A percentile compares a stretch with the other conserved stretches of the same genome.
phyloP scores from a whole-genome alignment of 2,113 vertebrate genomes.

The Xiphophorus maculatus region DNA sequence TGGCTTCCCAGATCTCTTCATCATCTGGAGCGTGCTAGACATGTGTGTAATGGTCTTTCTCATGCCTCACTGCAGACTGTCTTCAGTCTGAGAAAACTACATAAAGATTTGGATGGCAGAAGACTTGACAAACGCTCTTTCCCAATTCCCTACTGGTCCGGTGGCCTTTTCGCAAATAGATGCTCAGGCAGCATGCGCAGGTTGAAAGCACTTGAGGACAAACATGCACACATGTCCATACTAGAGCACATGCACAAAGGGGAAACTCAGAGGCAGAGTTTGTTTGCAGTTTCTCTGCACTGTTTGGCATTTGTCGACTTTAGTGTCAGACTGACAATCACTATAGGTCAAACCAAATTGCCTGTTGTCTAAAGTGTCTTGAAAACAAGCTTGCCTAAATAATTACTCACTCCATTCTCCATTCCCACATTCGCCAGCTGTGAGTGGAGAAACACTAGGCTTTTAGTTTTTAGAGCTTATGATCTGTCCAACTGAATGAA shows the following conservation, averaged over 20 bases:
- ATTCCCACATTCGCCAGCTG: neutral
- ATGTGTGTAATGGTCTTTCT: constrained; percentile 67
- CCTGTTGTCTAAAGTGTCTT: constrained; percentile 50
- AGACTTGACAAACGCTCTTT: constrained; percentile 42
- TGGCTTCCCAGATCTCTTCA: constrained; percentile 69
- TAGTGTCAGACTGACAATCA: constrained; percentile 54
- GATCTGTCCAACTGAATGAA: constrained; percentile 22
- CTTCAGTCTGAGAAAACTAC: constrained; percentile 59
- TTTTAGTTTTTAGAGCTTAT: constrained; percentile 21
- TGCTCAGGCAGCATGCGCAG: constrained; percentile 20
- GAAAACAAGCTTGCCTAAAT: constrained; percentile 55
- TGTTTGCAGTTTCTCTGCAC: constrained; percentile 50
- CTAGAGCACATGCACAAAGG: neutral
- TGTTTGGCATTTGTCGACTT: constrained; percentile 62
- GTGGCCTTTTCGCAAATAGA: constrained; percentile 62
- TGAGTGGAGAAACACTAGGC: constrained; percentile 1
- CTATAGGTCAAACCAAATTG: constrained; percentile 62
- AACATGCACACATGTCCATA: neutral
- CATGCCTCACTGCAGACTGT: constrained; percentile 64
- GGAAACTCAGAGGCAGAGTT: constrained; percentile 28
- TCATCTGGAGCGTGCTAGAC: constrained; percentile 66
- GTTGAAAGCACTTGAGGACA: constrained; percentile 40
- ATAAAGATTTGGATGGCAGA: constrained; percentile 53
- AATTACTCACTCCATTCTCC: constrained; percentile 48
- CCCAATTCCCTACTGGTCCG: constrained; percentile 50